Conservation (phyloP, 2,888 invertebrate species). For the Drosophila kambysellisi region DNA sequence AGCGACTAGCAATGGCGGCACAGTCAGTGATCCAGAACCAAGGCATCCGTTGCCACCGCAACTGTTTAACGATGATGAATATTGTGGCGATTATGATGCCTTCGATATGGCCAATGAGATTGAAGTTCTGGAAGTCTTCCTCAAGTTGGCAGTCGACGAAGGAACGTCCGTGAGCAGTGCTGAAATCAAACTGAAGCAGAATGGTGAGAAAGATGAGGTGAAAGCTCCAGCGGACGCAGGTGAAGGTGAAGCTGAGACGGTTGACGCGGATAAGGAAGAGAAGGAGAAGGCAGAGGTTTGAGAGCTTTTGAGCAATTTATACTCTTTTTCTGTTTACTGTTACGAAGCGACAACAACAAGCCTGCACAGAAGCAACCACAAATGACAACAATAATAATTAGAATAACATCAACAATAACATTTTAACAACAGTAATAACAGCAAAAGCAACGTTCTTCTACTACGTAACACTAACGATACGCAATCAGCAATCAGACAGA, state of each 20-base stretch:
- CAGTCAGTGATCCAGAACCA: conserved; percentile 90
- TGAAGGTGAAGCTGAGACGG: conserved; percentile 34
- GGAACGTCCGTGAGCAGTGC: conserved; percentile 85
- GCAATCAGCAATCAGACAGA: conserved; percentile 37
- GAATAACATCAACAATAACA: conserved; percentile 43
- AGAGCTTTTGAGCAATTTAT: conserved; percentile 61
- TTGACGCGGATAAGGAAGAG: conserved; percentile 27
- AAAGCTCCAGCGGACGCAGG: conserved; percentile 46
- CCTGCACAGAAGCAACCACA: conserved; percentile 59
- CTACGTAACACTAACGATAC: conserved; percentile 27
- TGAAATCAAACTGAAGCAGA: conserved; percentile 85
- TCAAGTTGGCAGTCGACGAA: conserved; percentile 89
- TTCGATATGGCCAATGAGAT: conserved; percentile 96
- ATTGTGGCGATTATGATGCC: conserved; percentile 96
- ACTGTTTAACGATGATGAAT: conserved; percentile 94
- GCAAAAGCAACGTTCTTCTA: conserved; percentile 51
- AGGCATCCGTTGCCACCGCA: conserved; percentile 96
- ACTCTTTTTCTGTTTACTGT: conserved; percentile 73
- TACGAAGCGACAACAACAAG: conserved; percentile 60
- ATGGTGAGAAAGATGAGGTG: conserved; percentile 60
- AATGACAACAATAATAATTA: conserved; percentile 49
- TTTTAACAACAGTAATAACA: conserved; percentile 39
- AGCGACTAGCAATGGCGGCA: conserved; percentile 90
- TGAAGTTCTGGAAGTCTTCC: conserved; percentile 94
- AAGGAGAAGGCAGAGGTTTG: conserved; percentile 71